Conservation (phyloP, 2,888 invertebrate species). For the Polymixis lichenea region DNA sequence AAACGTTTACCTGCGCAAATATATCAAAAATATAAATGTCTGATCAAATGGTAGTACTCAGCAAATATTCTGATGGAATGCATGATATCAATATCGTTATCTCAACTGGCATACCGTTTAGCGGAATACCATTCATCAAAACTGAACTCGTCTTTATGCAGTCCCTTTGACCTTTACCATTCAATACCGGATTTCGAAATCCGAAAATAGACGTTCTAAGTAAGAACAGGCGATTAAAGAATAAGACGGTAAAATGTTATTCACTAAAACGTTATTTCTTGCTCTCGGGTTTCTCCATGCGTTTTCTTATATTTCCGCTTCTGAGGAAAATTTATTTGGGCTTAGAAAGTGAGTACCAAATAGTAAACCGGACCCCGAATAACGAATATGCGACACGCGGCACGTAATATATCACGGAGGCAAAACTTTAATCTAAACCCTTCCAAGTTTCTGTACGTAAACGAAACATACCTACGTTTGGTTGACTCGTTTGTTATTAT, state of each 20-base stretch:
- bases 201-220: slow-evolving; percentile 50
- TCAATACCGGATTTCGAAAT: slow-evolving; percentile 33
- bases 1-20: slow-evolving; percentile 44
- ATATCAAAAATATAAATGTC: slow-evolving; percentile 40
- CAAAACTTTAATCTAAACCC: slow-evolving; percentile 77
- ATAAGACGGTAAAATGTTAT: slow-evolving; percentile 61
- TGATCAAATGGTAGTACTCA: slow-evolving; percentile 42
- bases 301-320: slow-evolving; percentile 80
- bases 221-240: slow-evolving; percentile 47
- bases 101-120: slow-evolving; percentile 45
- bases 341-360: slow-evolving; percentile 78
- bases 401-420: slow-evolving; percentile 80
- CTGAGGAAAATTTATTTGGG: slow-evolving; percentile 79
- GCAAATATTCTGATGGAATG: slow-evolving; percentile 51
- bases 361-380: slow-evolving; percentile 76
- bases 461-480: slow-evolving; percentile 64
- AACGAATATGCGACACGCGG: slow-evolving; percentile 78
- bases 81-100: slow-evolving; percentile 55
- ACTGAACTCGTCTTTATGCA: slow-evolving; percentile 40
- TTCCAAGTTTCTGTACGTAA: slow-evolving; percentile 64
- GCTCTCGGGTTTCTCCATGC: slow-evolving; percentile 64
- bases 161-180: slow-evolving; percentile 42
- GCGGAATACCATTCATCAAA: slow-evolving; percentile 48
- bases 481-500: slow-evolving; percentile 58
- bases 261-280: slow-evolving; percentile 69